A percentile compares a stretch with the other conserved stretches of the same genome.
Evolutionary conservation across 2,113 vertebrate genomes (phyloP).

Genomic region (Spea multiplicata): DNA sequence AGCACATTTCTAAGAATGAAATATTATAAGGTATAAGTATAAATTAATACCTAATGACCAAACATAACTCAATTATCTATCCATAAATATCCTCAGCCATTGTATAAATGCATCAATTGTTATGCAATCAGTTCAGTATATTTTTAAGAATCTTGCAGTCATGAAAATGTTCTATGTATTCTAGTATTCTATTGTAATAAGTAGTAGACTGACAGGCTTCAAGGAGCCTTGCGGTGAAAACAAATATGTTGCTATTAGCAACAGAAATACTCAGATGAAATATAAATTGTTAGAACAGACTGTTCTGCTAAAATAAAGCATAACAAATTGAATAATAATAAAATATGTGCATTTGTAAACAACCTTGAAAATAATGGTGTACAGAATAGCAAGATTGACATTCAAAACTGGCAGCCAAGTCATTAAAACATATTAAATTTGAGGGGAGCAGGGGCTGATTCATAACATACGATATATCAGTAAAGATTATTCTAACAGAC

Average conservation of each 20-base stretch:
- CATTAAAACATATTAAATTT: neutral
- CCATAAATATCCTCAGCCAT: too few relatives aligned
- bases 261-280: conserved; percentile 12
- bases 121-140: too few relatives aligned
- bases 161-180: neutral
- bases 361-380: neutral
- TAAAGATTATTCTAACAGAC: too few relatives aligned
- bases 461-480: too few relatives aligned
- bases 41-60: too few relatives aligned
- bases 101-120: too few relatives aligned
- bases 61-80: too few relatives aligned
- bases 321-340: conserved; percentile 33
- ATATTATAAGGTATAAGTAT: too few relatives aligned
- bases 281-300: conserved; percentile 16
- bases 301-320: conserved; percentile 28
- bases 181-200: neutral
- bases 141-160: neutral
- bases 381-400: neutral
- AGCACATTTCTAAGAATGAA: too few relatives aligned
- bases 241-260: conserved; percentile 24
- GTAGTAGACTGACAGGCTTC: neutral
- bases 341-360: conserved; percentile 14
- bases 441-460: too few relatives aligned
- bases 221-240: neutral
- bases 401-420: neutral